These are phyloP conservation scores for Taenaris catops DNA, from an alignment of 2,888 invertebrate species.

Conservation along the genomic window DNA sequence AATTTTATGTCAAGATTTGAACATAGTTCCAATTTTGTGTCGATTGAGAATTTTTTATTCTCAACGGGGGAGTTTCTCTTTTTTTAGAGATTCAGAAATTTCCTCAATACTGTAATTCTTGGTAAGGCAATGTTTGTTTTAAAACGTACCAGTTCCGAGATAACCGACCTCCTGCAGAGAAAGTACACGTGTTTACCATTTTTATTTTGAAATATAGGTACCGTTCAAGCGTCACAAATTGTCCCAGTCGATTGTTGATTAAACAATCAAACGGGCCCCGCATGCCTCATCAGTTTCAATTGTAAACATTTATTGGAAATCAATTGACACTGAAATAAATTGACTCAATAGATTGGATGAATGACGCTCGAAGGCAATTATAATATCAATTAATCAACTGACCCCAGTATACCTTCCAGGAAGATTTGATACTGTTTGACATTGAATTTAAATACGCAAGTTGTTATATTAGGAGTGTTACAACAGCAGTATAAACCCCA, in stretches of 20 bases:
- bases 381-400: slow-evolving; percentile 1
- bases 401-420: not conserved
- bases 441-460: no score
- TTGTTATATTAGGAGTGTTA: no score
- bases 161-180: slow-evolving; percentile 38
- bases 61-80: no score
- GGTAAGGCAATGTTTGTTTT: slow-evolving; percentile 9
- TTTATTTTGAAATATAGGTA: slow-evolving; percentile 46
- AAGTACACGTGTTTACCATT: slow-evolving; percentile 33
- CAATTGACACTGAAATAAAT: slow-evolving; percentile 64
- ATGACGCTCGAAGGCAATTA: slow-evolving; percentile 31
- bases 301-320: slow-evolving; percentile 75
- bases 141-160: slow-evolving; percentile 11
- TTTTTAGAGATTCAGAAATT: not conserved
- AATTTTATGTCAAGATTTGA: no score
- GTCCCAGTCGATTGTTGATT: slow-evolving; percentile 57
- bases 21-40: no score
- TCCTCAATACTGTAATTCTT: slow-evolving; percentile 1
- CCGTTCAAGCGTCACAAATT: slow-evolving; percentile 43
- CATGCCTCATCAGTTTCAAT: slow-evolving; percentile 65
- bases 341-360: slow-evolving; percentile 48
- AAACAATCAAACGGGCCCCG: slow-evolving; percentile 68
- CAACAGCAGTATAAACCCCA: no score
- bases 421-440: not conserved
- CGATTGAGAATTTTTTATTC: no score